phyloP scores from a whole-genome alignment of 53 echinoderm and acorn worm species.

The Temnopleurus reevesii region DNA sequence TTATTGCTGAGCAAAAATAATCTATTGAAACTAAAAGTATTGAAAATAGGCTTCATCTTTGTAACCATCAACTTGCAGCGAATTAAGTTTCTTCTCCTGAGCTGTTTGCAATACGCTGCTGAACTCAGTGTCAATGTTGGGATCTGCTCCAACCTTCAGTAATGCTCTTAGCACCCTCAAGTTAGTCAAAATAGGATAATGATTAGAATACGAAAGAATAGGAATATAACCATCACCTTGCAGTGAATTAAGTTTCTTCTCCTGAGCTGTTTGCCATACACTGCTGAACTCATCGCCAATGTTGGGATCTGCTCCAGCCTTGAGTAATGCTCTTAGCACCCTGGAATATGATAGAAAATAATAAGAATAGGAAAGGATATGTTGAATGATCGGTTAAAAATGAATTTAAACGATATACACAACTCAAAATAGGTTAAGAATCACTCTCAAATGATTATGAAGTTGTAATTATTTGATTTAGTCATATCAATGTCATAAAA shows the following conservation, averaged over 20 bases:
- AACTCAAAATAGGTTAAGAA: no score
- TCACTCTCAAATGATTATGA: no score
- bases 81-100: constrained; percentile 78
- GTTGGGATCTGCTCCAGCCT: constrained; percentile 88
- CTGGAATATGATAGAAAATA: not conserved
- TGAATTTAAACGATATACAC: no score
- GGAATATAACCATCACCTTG: constrained; percentile 78
- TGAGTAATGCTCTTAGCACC: constrained; percentile 67
- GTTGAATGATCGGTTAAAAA: no score
- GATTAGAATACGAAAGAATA: no score
- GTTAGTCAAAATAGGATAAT: not conserved
- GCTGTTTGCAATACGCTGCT: constrained; percentile 82
- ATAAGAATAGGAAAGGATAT: no score
- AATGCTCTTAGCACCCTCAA: constrained; percentile 60
- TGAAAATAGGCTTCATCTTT: no score
- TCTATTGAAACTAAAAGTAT: no score
- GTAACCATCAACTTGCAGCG: constrained; percentile 72
- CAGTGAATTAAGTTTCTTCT: constrained; percentile 78
- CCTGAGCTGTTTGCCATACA: constrained; percentile 80
- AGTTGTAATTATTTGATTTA: no score
- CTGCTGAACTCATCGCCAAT: constrained; percentile 93
- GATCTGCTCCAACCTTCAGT: constrained; percentile 84
- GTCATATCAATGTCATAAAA: no score
- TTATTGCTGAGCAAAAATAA: no score
- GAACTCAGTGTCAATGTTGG: constrained; percentile 92